phyloP scores from a whole-genome alignment of 2,888 invertebrate species.

The Ariolimax columbianus region DNA sequence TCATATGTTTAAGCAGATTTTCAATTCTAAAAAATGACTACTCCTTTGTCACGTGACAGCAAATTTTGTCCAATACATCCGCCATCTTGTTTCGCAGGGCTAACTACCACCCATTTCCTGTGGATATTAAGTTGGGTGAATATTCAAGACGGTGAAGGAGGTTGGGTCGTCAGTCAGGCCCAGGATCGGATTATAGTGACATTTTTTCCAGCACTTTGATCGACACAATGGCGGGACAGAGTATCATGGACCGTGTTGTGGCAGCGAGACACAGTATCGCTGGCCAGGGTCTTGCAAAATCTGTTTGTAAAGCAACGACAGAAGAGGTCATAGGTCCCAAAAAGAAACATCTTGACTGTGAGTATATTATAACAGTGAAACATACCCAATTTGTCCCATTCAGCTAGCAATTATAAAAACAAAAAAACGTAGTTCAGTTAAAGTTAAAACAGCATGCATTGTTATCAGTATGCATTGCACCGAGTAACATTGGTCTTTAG shows the following conservation, averaged over 20 bases:
- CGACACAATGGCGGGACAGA: slow-evolving; percentile 87
- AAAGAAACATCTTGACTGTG: slow-evolving; percentile 99
- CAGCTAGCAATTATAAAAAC: too few species aligned
- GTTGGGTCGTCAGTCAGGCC: slow-evolving; percentile 56
- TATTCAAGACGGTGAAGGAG: slow-evolving; percentile 53
- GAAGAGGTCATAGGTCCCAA: slow-evolving; percentile 99
- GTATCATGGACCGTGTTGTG: slow-evolving; percentile 97
- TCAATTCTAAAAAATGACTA: slow-evolving; percentile 54
- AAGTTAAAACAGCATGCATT: too few species aligned
- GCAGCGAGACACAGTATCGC: slow-evolving; percentile 99
- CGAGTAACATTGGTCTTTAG: too few species aligned
- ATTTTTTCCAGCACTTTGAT: slow-evolving; percentile 28
- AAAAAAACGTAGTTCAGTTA: too few species aligned
- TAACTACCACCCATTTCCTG: slow-evolving; percentile 69
- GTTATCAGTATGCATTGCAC: too few species aligned
- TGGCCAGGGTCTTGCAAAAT: slow-evolving; percentile 99
- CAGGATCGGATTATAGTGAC: slow-evolving; percentile 34
- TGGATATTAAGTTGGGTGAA: slow-evolving; percentile 54
- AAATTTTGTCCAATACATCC: slow-evolving; percentile 58
- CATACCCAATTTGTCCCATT: neutral
- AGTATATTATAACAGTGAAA: slow-evolving; percentile 81
- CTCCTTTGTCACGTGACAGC: slow-evolving; percentile 69
- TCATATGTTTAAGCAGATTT: neutral
- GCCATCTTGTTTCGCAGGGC: slow-evolving; percentile 70
- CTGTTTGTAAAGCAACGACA: slow-evolving; percentile 99